These are phyloP conservation scores for Drosophila navojoa DNA, from an alignment of 1,140 invertebrate species.

Conservation along the genomic window DNA sequence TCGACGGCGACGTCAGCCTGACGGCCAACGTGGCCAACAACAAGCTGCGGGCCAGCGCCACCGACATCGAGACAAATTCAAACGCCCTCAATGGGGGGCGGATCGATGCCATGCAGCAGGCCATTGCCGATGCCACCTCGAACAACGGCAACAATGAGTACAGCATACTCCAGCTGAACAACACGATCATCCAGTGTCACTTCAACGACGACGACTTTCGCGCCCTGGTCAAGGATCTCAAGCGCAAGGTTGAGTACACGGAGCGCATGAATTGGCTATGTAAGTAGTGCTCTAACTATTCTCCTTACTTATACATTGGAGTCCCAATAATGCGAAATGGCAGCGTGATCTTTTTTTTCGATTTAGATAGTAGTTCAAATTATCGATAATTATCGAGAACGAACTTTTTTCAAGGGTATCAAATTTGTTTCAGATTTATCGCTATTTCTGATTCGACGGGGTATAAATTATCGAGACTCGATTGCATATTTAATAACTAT, in stretches of 20 bases:
- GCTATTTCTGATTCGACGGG: too few species aligned
- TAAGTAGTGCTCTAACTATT: conserved; percentile 54
- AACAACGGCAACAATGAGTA: conserved; percentile 73
- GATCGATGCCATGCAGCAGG: conserved; percentile 29
- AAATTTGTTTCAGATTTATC: too few species aligned
- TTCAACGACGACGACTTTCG: conserved; percentile 82
- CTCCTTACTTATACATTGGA: neutral
- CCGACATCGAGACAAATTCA: conserved; percentile 63
- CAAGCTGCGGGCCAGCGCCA: conserved; percentile 67
- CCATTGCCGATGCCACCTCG: conserved; percentile 41
- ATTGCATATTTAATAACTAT: too few species aligned
- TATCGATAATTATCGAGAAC: too few species aligned
- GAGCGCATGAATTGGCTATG: conserved; percentile 84
- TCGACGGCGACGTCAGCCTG: conserved; percentile 57
- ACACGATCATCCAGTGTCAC: conserved; percentile 83
- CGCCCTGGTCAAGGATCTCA: conserved; percentile 80
- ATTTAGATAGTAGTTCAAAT: neutral
- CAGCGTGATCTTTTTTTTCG: neutral
- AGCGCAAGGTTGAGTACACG: conserved; percentile 83
- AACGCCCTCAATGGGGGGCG: conserved; percentile 59
- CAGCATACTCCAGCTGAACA: conserved; percentile 79
- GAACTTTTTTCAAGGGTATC: too few species aligned
- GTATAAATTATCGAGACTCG: too few species aligned
- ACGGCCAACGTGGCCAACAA: conserved; percentile 14
- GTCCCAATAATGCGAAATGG: too few species aligned